Evolutionary conservation across 1,140 invertebrate species (phyloP).

Genomic region (Saccostrea cuccullata): DNA sequence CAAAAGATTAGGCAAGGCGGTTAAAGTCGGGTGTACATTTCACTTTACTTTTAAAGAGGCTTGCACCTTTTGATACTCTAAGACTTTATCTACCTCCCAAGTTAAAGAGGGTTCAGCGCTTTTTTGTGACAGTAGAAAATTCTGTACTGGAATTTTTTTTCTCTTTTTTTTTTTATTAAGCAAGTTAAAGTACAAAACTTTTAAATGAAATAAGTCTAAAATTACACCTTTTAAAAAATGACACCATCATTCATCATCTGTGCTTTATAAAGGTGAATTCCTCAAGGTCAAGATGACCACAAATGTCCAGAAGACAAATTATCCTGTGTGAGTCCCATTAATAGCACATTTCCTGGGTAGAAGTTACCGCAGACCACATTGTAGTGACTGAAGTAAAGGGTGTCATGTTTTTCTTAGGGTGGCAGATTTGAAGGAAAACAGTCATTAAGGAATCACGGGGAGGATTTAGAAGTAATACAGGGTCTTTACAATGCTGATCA

Average conservation of each 20-base stretch:
- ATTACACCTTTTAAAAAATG: conserved; percentile 10
- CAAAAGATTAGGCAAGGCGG: conserved; percentile 1
- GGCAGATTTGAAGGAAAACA: conserved; percentile 37
- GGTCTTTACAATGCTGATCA: conserved; percentile 15
- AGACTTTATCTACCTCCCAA: background rate
- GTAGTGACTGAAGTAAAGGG: background rate
- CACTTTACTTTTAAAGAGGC: background rate
- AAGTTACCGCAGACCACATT: conserved; percentile 22
- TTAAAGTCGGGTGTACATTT: conserved; percentile 7
- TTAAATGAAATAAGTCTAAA: background rate
- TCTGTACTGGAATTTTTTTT: background rate
- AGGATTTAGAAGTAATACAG: conserved; percentile 26
- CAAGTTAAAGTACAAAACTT: background rate
- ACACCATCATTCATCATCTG: conserved; percentile 2
- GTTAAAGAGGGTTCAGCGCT: background rate
- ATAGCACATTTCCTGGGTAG: conserved; percentile 29
- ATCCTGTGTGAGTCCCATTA: conserved; percentile 7
- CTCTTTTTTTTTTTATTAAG: background rate
- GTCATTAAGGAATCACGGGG: conserved; percentile 8
- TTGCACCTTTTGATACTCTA: background rate
- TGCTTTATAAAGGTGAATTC: background rate
- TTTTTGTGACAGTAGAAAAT: background rate
- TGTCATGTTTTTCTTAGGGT: conserved; percentile 23
- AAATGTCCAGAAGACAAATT: conserved; percentile 30
- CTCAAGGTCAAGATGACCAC: conserved; percentile 29